phyloP scores from a whole-genome alignment of 2,113 vertebrate genomes.

The Ciconia stormi region DNA sequence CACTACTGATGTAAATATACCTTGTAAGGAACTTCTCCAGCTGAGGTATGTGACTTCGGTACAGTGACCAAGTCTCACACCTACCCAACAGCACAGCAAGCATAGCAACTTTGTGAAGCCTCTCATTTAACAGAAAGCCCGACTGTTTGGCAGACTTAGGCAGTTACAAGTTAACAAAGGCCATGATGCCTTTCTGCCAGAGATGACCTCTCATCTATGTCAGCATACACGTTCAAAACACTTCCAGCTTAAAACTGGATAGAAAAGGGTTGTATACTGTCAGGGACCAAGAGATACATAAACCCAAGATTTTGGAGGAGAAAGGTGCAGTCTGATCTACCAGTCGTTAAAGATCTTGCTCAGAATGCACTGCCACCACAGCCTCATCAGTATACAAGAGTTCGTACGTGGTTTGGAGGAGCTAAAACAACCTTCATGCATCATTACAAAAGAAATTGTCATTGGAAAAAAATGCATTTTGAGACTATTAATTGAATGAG shows the following conservation, averaged over 20 bases:
- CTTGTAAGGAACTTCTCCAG: neutral
- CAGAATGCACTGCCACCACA: neutral
- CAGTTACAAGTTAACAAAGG: too few species aligned
- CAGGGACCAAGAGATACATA: neutral
- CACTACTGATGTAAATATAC: rapidly evolving
- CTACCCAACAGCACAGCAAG: neutral
- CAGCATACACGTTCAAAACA: neutral
- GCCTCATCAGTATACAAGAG: neutral
- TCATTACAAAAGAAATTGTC: neutral
- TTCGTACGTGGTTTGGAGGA: neutral
- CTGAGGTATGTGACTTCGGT: rapidly evolving
- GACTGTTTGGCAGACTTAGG: too few species aligned
- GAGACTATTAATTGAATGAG: neutral
- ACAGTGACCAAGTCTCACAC: neutral
- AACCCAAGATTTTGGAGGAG: neutral
- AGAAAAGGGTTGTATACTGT: neutral
- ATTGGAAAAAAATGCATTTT: neutral
- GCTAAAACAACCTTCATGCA: neutral
- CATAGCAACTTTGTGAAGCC: neutral
- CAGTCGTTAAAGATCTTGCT: neutral
- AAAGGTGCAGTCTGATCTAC: neutral
- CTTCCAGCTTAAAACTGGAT: neutral
- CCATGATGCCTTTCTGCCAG: neutral
- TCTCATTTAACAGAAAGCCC: neutral
- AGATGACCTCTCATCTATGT: neutral